Evolutionary conservation across 1,140 invertebrate genomes (phyloP).

Genomic region (Nasonia vitripennis): DNA sequence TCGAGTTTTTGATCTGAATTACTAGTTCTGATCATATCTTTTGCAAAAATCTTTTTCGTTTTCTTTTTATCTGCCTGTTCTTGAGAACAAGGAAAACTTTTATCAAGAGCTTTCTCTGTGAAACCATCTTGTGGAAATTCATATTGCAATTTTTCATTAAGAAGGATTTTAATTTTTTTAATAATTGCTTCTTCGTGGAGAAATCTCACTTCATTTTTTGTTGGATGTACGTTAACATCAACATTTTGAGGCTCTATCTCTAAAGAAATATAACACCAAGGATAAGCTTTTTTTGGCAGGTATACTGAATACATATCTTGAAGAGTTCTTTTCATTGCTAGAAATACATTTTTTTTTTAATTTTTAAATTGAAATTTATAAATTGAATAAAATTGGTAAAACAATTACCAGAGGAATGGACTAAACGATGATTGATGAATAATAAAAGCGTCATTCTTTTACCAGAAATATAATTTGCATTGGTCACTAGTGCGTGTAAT

Average conservation of each 20-base stretch:
- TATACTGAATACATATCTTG: slow-evolving; percentile 91
- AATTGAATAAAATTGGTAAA: neutral
- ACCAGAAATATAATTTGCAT: slow-evolving; percentile 89
- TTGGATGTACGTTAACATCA: slow-evolving; percentile 99
- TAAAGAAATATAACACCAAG: slow-evolving; percentile 94
- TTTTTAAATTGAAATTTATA: slow-evolving; percentile 29
- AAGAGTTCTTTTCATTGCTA: slow-evolving; percentile 88
- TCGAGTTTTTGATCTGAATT: slow-evolving; percentile 91
- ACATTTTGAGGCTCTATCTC: slow-evolving; percentile 90
- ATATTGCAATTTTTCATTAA: slow-evolving; percentile 88
- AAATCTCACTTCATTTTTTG: slow-evolving; percentile 97
- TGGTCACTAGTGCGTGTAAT: slow-evolving; percentile 87
- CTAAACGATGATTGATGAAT: slow-evolving; percentile 96
- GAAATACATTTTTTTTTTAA: slow-evolving; percentile 52
- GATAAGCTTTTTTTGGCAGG: slow-evolving; percentile 91
- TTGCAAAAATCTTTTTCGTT: slow-evolving; percentile 77
- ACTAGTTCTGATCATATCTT: slow-evolving; percentile 90
- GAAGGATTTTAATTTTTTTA: slow-evolving; percentile 84
- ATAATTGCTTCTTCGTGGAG: slow-evolving; percentile 94
- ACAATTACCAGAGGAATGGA: slow-evolving; percentile 86
- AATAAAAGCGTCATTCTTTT: slow-evolving; percentile 94
- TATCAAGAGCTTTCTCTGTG: slow-evolving; percentile 74
- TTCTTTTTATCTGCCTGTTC: slow-evolving; percentile 71
- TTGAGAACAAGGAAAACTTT: slow-evolving; percentile 71
- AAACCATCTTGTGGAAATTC: slow-evolving; percentile 77